Evolutionary conservation across 2,888 invertebrate genomes (phyloP), one percentile per base, ranked within the genome.

Genomic region (Ectemnius cavifrons): DNA sequence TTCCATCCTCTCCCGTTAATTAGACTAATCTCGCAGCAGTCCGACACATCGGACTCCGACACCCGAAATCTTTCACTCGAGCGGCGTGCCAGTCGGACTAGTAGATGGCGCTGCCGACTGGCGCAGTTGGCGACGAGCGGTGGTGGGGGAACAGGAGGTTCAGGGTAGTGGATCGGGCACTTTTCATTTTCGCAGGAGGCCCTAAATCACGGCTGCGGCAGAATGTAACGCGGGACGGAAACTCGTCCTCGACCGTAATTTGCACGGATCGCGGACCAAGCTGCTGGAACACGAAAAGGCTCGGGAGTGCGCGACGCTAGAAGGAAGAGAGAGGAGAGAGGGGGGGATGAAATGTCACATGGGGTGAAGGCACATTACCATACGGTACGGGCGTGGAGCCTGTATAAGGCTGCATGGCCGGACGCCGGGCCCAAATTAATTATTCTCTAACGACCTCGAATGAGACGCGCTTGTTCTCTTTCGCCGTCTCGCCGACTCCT

Each of bases 221-320:
- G 68, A 49, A 77, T 65, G 76, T 79, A 80, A 80, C 71, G 69
- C 62, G 65, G 67, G 73, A 63, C 63, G 75, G 79, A 82, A 78
- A 80, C 76, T 81, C 78, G 82, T 73, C 76, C 72, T 71, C 73
- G 79, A 78, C 71, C 78, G 82, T 82, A 82, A 82, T 82, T 82
- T 82, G 82, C 80, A 75, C 77, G 75, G 80, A 80, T 80, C 80
- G 77, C 80, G 73, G 67, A 56, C 77, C 80, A 78, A 80, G 71
- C 77, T 80, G 80, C 63, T 79, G 79, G 75, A 75, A 80, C 75
- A 80, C 66, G 80, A 78, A 80, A 80, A 80, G 70, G 75, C 71
- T 77, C 74, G 68, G 71, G 37, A 37, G 37, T 37, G 37, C 37
- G 37, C 37, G 6, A 6, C 37, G 37, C 37, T 23, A 23, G 23